Percentiles rank a stretch among this genome's conserved stretches.
phyloP scores from a whole-genome alignment of 1,140 invertebrate genomes.

The Himalopsyche phryganea region DNA sequence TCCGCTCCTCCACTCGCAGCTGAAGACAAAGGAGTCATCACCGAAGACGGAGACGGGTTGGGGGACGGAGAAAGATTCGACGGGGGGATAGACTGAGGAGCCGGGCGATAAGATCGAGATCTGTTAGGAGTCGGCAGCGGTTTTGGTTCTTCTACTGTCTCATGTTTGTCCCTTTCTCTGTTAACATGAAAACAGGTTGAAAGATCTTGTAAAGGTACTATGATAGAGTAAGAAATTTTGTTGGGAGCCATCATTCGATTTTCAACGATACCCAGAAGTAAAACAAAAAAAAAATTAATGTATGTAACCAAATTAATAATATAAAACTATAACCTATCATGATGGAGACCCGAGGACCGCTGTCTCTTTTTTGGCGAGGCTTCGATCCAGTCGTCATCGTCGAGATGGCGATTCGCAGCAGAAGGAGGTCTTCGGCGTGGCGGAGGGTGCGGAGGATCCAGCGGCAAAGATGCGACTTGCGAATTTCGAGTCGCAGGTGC shows the following conservation, averaged over 20 bases:
- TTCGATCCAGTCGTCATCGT: constrained; percentile 57
- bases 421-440: constrained; percentile 36
- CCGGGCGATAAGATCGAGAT: constrained; percentile 35
- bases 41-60: constrained; percentile 7
- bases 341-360: constrained; percentile 29
- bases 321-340: constrained; percentile 1
- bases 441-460: constrained; percentile 28
- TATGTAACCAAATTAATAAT: background rate
- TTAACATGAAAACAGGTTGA: too few species aligned
- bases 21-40: constrained; percentile 12
- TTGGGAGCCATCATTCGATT: too few species aligned
- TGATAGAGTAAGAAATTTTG: too few species aligned
- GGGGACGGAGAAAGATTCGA: constrained; percentile 7
- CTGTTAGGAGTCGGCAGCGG: constrained; percentile 27
- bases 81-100: background rate
- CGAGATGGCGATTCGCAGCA: constrained; percentile 42
- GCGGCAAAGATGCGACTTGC: constrained; percentile 39
- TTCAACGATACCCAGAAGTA: too few species aligned
- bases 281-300: too few species aligned
- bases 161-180: constrained; percentile 5
- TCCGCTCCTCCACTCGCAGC: constrained; percentile 29
- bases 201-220: too few species aligned
- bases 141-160: constrained; percentile 34
- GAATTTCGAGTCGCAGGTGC: constrained; percentile 40
- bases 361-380: constrained; percentile 52